Conservation (phyloP, 2,888 invertebrate species). For the Caenorhabditis zanzibari region DNA sequence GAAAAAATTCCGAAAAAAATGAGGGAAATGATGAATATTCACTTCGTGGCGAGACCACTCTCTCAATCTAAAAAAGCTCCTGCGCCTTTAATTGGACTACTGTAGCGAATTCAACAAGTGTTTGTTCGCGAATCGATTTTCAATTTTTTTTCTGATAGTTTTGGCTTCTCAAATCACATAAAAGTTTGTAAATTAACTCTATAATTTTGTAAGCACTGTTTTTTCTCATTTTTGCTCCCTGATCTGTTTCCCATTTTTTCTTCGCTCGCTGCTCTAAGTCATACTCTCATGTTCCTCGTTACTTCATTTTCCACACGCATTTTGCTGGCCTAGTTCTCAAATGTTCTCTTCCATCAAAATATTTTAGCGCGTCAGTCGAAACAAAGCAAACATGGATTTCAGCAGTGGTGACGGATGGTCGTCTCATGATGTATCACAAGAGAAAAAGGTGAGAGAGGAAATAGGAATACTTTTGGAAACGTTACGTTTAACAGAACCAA, state of each 20-base stretch:
- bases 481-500: slow-evolving; percentile 5
- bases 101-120: background rate
- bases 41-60: background rate
- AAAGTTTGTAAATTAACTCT: no score
- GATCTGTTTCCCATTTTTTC: background rate
- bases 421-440: slow-evolving; percentile 20
- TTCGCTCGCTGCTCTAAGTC: background rate
- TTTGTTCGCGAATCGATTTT: background rate
- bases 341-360: background rate
- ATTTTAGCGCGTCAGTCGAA: background rate
- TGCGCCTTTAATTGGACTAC: slow-evolving; percentile 7
- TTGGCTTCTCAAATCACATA: no score
- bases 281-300: no score
- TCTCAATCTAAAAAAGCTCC: background rate
- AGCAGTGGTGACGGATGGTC: slow-evolving; percentile 40
- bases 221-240: no score
- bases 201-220: no score
- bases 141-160: background rate
- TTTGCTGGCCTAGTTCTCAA: background rate
- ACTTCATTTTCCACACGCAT: background rate
- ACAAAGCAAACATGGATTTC: slow-evolving; percentile 34
- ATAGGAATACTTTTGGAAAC: background rate
- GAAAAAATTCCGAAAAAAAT: no score
- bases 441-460: slow-evolving; percentile 5
- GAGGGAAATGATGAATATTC: no score